phyloP scores from a whole-genome alignment of 2,888 invertebrate species.

The Chelonus formosanus region DNA sequence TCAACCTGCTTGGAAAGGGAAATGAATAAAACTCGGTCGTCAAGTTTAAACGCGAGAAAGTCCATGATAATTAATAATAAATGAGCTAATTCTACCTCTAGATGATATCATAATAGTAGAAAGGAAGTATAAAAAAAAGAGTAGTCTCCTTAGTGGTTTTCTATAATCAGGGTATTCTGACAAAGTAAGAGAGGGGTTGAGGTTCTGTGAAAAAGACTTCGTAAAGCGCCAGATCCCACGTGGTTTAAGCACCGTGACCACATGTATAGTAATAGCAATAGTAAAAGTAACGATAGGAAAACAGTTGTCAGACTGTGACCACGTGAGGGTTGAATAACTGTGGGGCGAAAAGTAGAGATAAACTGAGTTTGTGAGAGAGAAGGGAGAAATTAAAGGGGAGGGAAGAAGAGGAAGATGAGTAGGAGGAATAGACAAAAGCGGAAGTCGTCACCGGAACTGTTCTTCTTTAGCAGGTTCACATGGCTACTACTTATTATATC shows the following conservation, averaged over 20 bases:
- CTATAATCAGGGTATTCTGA: slow-evolving; percentile 10
- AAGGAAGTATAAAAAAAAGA: background rate
- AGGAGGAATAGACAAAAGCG: slow-evolving; percentile 52
- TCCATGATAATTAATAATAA: background rate
- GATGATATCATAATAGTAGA: background rate
- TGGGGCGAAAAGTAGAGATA: slow-evolving; percentile 31
- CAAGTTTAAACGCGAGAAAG: no score
- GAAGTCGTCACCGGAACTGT: slow-evolving; percentile 59
- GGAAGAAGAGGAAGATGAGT: slow-evolving; percentile 20
- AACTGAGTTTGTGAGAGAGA: slow-evolving; percentile 29
- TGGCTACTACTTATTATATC: slow-evolving; percentile 46
- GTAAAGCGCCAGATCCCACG: slow-evolving; percentile 55
- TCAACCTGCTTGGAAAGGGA: no score
- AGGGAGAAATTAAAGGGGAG: background rate
- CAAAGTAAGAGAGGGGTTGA: background rate
- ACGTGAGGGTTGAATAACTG: slow-evolving; percentile 31
- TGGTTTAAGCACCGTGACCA: slow-evolving; percentile 62
- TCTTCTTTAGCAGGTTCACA: slow-evolving; percentile 54
- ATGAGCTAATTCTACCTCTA: slow-evolving; percentile 9
- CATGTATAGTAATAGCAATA: slow-evolving; percentile 51
- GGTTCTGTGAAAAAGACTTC: no score
- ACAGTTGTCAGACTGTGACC: slow-evolving; percentile 16
- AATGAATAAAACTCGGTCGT: no score
- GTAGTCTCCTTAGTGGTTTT: background rate
- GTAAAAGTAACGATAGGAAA: slow-evolving; percentile 37